These are phyloP conservation scores for Ptilodon capucinus DNA, from an alignment of 2,888 invertebrate species.

Conservation along the genomic window DNA sequence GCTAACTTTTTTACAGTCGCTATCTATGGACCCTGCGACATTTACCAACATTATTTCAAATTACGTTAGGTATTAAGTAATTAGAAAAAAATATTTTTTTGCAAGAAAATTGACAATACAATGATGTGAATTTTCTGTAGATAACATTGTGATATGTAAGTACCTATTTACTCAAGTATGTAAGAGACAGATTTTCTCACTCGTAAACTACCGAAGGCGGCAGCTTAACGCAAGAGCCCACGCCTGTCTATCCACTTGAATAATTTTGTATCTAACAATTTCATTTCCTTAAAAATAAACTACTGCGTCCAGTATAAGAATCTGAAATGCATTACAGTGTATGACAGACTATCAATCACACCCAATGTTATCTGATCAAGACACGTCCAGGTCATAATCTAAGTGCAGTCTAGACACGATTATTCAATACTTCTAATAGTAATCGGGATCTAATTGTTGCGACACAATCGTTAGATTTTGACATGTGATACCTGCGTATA, in stretches of 20 bases:
- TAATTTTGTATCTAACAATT: not conserved
- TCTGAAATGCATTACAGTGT: not conserved
- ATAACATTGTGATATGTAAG: not conserved
- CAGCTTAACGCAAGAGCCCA: not conserved
- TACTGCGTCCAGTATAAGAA: not conserved
- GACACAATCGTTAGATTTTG: not conserved
- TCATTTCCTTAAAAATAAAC: not conserved
- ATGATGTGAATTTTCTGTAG: not conserved
- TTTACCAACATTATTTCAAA: too few relatives aligned
- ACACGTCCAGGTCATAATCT: not conserved
- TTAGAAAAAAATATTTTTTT: not conserved
- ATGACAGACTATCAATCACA: not conserved
- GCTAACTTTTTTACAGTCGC: too few relatives aligned
- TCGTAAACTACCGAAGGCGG: not conserved
- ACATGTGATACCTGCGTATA: not conserved
- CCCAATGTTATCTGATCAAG: not conserved
- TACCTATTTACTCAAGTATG: not conserved
- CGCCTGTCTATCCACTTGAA: too few relatives aligned
- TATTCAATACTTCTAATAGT: not conserved
- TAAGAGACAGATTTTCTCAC: not conserved
- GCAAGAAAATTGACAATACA: not conserved
- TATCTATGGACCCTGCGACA: not conserved
- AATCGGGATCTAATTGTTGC: not conserved
- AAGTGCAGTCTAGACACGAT: not conserved
- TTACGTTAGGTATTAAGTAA: too few relatives aligned